Evolutionary conservation across 2,888 invertebrate genomes (phyloP).

Genomic region (Calameuta idolon): DNA sequence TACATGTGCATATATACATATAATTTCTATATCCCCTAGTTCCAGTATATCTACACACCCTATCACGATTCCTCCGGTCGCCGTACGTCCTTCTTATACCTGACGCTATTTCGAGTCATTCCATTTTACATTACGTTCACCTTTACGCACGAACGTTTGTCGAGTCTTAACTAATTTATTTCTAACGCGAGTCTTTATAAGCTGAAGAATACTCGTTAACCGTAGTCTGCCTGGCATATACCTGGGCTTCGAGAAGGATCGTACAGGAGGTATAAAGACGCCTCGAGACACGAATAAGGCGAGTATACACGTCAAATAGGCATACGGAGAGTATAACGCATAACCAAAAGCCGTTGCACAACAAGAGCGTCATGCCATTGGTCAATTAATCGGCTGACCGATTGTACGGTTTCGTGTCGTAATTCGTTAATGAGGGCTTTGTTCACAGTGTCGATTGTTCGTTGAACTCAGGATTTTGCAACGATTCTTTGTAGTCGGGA

Average conservation of each 20-base stretch:
- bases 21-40: not conserved
- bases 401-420: not conserved
- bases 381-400: not conserved
- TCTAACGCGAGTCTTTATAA: not conserved
- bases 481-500: not conserved
- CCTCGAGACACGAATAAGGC: not conserved
- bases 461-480: not conserved
- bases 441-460: not conserved
- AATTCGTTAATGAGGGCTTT: not conserved
- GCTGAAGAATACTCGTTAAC: not conserved
- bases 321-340: not conserved
- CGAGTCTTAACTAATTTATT: not conserved
- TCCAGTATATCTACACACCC: not conserved
- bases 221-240: not conserved
- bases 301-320: not conserved
- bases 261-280: not conserved
- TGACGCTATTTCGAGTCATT: not conserved
- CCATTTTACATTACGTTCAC: not conserved
- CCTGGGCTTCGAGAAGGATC: not conserved
- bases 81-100: not conserved
- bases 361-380: not conserved
- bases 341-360: not conserved
- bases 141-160: not conserved
- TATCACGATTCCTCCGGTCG: not conserved
- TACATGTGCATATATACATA: not conserved